Evolutionary conservation across 2,888 invertebrate genomes (phyloP).

Genomic region (Dendrolimus pini): DNA sequence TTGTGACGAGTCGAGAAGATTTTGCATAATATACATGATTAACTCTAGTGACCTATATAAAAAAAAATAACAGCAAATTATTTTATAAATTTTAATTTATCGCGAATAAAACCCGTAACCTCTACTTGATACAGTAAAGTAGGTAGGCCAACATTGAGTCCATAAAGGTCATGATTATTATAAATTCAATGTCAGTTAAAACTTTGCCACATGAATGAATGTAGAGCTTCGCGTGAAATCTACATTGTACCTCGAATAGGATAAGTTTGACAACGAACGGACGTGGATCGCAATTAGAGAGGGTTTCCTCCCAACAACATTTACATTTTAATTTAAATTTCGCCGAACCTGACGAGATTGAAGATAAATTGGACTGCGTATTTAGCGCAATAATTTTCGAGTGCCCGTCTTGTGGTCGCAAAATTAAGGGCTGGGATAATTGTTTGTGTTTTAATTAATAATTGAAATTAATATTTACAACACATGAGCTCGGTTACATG

Average conservation of each 20-base stretch:
- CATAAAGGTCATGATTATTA: too few species aligned
- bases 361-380: slow-evolving; percentile 67
- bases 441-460: slow-evolving; percentile 66
- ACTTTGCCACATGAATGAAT: too few species aligned
- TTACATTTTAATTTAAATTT: slow-evolving; percentile 76
- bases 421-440: slow-evolving; percentile 56
- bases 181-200: too few species aligned
- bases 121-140: too few species aligned
- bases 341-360: slow-evolving; percentile 67
- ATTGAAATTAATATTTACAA: slow-evolving; percentile 54
- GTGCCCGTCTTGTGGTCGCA: slow-evolving; percentile 48
- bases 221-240: neutral
- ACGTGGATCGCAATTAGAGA: slow-evolving; percentile 63
- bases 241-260: slow-evolving; percentile 12
- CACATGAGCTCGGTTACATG: slow-evolving; percentile 19
- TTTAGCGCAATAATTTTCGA: slow-evolving; percentile 68
- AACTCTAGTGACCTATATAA: too few species aligned
- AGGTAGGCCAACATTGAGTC: too few species aligned
- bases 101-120: too few species aligned
- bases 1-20: too few species aligned
- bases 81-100: too few species aligned
- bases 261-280: slow-evolving; percentile 54
- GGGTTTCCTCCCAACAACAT: slow-evolving; percentile 58
- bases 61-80: too few species aligned
- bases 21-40: too few species aligned